Percentiles rank a stretch among this genome's conserved stretches.
These are phyloP conservation scores for Mercenaria mercenaria DNA, from an alignment of 1,140 invertebrate species.

Conservation along the genomic window DNA sequence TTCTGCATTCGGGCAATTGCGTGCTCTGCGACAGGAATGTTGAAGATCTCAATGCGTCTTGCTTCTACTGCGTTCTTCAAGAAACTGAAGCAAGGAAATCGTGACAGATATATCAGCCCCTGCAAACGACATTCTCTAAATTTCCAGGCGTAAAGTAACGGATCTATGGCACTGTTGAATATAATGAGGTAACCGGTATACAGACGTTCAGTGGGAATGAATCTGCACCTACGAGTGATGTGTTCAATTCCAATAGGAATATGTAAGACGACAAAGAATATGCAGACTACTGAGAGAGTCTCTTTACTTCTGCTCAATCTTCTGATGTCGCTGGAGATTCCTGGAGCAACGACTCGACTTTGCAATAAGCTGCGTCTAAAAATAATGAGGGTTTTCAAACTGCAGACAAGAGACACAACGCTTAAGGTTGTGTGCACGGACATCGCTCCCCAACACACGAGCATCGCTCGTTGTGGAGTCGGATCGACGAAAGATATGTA, in stretches of 20 bases:
- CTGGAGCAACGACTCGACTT: no score
- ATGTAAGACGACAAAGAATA: neutral
- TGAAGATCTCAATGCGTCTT: no score
- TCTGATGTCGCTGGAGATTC: neutral
- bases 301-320: neutral
- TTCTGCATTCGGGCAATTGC: no score
- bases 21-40: no score
- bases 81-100: neutral
- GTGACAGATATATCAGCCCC: neutral
- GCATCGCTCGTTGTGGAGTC: neutral
- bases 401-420: neutral
- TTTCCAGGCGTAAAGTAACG: neutral
- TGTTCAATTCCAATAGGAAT: neutral
- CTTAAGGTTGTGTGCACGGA: neutral
- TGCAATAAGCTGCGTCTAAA: neutral
- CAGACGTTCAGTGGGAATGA: neutral
- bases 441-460: neutral
- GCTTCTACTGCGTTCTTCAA: no score
- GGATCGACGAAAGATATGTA: neutral
- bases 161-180: neutral
- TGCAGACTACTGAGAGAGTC: neutral
- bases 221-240: neutral
- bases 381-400: neutral
- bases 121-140: neutral
- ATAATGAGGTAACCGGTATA: neutral